phyloP scores from a whole-genome alignment of 2,888 invertebrate genomes.

The Sisyra terminalis region DNA sequence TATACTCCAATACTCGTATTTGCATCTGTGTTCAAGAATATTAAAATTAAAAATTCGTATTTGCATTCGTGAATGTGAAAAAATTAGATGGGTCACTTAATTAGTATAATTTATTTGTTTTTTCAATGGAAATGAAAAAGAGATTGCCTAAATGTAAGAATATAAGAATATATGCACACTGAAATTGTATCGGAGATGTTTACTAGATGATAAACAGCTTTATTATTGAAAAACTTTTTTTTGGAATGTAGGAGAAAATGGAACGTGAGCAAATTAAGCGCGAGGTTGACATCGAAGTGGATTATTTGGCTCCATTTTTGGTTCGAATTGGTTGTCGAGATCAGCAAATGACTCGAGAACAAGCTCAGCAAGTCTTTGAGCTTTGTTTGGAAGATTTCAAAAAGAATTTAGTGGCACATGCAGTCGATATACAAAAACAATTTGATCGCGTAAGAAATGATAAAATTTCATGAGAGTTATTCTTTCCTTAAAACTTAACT shows the following conservation, averaged over 20 bases:
- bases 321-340: slow-evolving; percentile 36
- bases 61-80: too few species aligned
- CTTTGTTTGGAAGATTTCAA: slow-evolving; percentile 52
- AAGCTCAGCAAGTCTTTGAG: slow-evolving; percentile 32
- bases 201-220: too few species aligned
- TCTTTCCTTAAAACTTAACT: background rate
- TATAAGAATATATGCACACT: too few species aligned
- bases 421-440: slow-evolving; percentile 43
- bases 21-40: too few species aligned
- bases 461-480: background rate
- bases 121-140: too few species aligned
- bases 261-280: slow-evolving; percentile 34
- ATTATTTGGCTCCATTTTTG: slow-evolving; percentile 46
- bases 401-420: slow-evolving; percentile 38
- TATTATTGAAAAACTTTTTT: too few species aligned
- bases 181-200: too few species aligned
- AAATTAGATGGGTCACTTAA: too few species aligned
- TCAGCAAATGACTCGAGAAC: slow-evolving; percentile 22
- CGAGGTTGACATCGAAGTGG: slow-evolving; percentile 43
- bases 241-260: slow-evolving; percentile 35
- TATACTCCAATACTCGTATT: too few species aligned
- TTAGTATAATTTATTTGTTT: too few species aligned
- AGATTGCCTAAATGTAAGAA: too few species aligned
- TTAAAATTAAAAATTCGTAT: too few species aligned
- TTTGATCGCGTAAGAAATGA: slow-evolving; percentile 38